Percentiles rank a stretch among this genome's conserved stretches.
Conservation (phyloP, 2,797 vertebrate genomes). For the Atherinosoma microstoma region DNA sequence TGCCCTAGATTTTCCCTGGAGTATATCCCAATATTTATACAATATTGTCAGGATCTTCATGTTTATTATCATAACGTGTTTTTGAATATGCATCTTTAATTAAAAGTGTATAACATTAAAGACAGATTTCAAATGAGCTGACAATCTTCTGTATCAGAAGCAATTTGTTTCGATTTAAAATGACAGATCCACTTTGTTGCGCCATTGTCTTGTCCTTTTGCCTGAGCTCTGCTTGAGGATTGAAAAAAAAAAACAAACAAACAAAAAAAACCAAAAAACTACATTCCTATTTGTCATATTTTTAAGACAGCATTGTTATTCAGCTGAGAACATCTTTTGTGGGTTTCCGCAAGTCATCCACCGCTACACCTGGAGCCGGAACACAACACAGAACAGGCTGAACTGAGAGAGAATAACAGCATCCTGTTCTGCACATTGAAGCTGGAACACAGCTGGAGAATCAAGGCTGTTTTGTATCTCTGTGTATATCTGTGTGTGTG, state of each 20-base stretch:
- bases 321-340: conserved; percentile 5
- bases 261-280: background rate
- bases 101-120: background rate
- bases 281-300: conserved; percentile 8
- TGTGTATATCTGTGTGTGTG: background rate
- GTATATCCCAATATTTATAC: conserved; percentile 10
- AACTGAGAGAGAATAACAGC: conserved; percentile 21
- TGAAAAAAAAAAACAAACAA: background rate
- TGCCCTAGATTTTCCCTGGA: background rate
- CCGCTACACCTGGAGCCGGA: conserved; percentile 32
- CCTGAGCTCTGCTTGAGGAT: conserved; percentile 5
- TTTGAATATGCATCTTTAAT: background rate
- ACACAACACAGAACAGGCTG: conserved; percentile 7
- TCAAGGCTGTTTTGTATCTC: background rate
- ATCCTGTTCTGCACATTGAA: conserved; percentile 13
- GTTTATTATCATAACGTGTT: background rate
- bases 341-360: conserved; percentile 66
- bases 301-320: background rate
- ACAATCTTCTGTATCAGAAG: background rate
- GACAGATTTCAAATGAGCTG: background rate
- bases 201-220: background rate
- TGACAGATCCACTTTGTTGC: background rate
- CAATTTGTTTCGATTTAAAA: background rate
- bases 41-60: background rate
- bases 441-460: conserved; percentile 48